phyloP scores from a whole-genome alignment of 2,797 vertebrate species.

The Buphagus erythrorhynchus region DNA sequence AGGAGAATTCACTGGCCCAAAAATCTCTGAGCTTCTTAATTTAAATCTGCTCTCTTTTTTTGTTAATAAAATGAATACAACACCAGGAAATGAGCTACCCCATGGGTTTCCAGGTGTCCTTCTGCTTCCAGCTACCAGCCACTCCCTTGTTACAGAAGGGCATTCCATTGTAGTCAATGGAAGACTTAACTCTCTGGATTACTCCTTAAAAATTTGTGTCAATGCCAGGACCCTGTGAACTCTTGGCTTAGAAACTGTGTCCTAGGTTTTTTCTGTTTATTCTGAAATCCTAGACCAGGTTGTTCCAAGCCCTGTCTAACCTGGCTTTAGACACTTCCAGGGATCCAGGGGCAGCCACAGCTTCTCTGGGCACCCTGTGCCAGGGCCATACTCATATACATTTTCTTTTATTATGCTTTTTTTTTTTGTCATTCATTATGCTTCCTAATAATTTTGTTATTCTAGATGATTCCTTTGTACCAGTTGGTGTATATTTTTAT shows the following conservation, averaged over 20 bases:
- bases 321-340: not conserved
- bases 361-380: not conserved
- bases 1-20: not conserved
- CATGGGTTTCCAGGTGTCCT: not conserved
- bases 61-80: not conserved
- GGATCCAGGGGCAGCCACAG: not conserved
- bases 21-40: not conserved
- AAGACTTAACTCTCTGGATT: not conserved
- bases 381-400: not conserved
- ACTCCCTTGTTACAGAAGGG: not conserved
- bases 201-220: not conserved
- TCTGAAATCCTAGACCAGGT: not conserved
- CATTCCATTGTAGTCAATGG: not conserved
- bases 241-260: not conserved
- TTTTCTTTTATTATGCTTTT: not conserved
- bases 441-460: not conserved
- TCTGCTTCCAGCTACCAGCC: not conserved
- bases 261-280: not conserved
- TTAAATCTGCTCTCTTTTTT: not conserved
- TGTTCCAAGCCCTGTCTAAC: not conserved
- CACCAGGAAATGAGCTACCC: not conserved
- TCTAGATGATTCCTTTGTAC: not conserved
- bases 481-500: not conserved
- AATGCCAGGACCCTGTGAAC: not conserved
- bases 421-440: not conserved